These are phyloP conservation scores for Popillia japonica DNA, from an alignment of 1,140 invertebrate genomes.

Conservation along the genomic window DNA sequence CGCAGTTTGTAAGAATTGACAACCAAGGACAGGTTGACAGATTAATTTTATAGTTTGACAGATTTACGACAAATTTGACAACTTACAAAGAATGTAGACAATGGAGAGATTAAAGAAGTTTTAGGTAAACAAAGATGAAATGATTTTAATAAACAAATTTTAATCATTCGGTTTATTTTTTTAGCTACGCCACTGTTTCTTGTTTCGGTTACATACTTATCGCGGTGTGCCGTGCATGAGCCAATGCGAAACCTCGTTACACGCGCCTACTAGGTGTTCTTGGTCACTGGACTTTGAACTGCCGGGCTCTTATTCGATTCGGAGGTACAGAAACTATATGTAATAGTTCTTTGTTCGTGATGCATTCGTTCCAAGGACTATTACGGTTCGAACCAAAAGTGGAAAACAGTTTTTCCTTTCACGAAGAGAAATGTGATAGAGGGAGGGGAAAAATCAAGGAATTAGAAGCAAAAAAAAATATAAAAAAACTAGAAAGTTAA, in stretches of 20 bases:
- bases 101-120: too few relatives aligned
- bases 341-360: not conserved
- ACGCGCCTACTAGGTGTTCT: conserved; percentile 20
- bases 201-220: conserved; percentile 1
- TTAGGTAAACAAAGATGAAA: too few relatives aligned
- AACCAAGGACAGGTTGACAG: too few relatives aligned
- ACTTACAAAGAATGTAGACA: too few relatives aligned
- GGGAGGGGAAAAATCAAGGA: too few relatives aligned
- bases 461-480: too few relatives aligned
- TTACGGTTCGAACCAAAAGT: not conserved
- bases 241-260: conserved; percentile 31
- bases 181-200: not conserved
- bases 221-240: conserved; percentile 13
- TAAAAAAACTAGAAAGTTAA: too few relatives aligned
- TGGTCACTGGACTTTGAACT: conserved; percentile 49
- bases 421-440: too few relatives aligned
- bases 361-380: not conserved
- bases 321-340: not conserved
- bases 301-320: conserved; percentile 47
- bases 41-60: too few relatives aligned
- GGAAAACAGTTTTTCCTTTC: not conserved
- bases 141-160: too few relatives aligned
- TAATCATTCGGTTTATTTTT: not conserved
- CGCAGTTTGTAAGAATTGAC: too few relatives aligned
- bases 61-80: too few relatives aligned